Evolutionary conservation across 2,888 invertebrate genomes (phyloP).

Genomic region (Tuta absoluta): DNA sequence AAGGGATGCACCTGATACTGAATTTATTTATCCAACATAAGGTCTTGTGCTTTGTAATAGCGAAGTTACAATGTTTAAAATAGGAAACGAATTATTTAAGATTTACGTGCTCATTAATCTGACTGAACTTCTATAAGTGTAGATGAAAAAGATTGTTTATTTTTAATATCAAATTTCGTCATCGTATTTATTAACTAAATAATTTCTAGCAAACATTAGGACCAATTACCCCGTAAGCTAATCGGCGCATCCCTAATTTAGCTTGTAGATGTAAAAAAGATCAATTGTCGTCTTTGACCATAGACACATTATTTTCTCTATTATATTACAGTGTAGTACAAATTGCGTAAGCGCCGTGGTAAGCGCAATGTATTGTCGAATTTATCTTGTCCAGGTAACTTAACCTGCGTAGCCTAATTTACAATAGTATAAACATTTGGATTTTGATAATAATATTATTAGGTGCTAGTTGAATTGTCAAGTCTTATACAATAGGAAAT

Average conservation of each 20-base stretch:
- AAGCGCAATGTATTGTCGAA: slow-evolving; percentile 24
- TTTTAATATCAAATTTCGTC: neutral
- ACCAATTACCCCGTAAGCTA: neutral
- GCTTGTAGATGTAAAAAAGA: slow-evolving; percentile 33
- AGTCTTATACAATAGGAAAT: slow-evolving; percentile 2
- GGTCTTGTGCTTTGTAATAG: too few relatives aligned
- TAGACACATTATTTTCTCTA: neutral
- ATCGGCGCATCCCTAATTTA: neutral
- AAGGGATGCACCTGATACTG: neutral
- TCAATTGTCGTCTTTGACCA: slow-evolving; percentile 47
- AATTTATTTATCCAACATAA: too few relatives aligned
- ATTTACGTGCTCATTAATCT: too few relatives aligned
- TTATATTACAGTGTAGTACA: slow-evolving; percentile 57
- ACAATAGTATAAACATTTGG: slow-evolving; percentile 5
- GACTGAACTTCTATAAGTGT: too few relatives aligned
- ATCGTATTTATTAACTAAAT: neutral
- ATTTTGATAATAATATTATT: slow-evolving; percentile 28
- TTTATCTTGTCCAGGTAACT: slow-evolving; percentile 15
- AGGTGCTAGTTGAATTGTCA: slow-evolving; percentile 25
- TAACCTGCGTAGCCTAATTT: slow-evolving; percentile 10
- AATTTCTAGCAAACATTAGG: neutral
- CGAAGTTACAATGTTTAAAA: too few relatives aligned
- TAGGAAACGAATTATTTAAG: too few relatives aligned
- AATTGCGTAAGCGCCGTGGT: slow-evolving; percentile 41
- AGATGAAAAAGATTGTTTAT: too few relatives aligned